These are phyloP conservation scores for Tethya wilhelma DNA, from an alignment of 37 sponge, comb jelly and placozoan species.

Conservation along the genomic window DNA sequence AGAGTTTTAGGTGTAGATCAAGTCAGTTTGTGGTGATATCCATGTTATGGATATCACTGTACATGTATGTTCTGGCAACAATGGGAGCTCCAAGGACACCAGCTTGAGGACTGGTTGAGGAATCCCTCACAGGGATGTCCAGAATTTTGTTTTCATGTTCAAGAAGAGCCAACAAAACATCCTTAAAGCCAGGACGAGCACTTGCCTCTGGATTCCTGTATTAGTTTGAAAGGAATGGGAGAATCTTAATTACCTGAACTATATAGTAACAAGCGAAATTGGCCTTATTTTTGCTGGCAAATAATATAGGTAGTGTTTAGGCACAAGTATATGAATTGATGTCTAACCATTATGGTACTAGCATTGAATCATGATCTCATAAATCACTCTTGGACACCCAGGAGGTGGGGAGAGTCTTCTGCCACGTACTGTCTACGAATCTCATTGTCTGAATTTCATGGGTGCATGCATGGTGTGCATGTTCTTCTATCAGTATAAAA, in stretches of 20 bases:
- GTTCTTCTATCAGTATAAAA: too few species aligned
- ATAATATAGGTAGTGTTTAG: not conserved
- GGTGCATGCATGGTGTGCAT: too few species aligned
- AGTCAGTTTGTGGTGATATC: too few species aligned
- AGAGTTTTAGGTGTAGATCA: too few species aligned
- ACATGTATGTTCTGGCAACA: constrained; percentile 11
- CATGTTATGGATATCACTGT: constrained; percentile 17
- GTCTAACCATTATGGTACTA: constrained; percentile 19
- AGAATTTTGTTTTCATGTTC: not conserved
- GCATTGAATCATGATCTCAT: constrained; percentile 25
- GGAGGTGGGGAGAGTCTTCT: constrained; percentile 33
- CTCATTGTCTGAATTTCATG: too few species aligned
- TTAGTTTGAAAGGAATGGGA: not conserved
- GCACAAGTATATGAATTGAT: too few species aligned
- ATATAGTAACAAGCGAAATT: too few species aligned
- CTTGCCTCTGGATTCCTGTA: constrained; percentile 16
- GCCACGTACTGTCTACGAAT: too few species aligned
- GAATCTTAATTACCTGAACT: too few species aligned
- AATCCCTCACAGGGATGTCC: constrained; percentile 7
- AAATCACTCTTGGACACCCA: constrained; percentile 30
- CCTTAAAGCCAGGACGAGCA: not conserved
- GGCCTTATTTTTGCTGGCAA: too few species aligned
- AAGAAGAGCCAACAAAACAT: not conserved
- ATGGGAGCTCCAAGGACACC: constrained; percentile 11
- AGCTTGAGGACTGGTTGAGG: not conserved